Evolutionary conservation across 1,140 invertebrate species (phyloP).

Genomic region (Heliothis subflexa): DNA sequence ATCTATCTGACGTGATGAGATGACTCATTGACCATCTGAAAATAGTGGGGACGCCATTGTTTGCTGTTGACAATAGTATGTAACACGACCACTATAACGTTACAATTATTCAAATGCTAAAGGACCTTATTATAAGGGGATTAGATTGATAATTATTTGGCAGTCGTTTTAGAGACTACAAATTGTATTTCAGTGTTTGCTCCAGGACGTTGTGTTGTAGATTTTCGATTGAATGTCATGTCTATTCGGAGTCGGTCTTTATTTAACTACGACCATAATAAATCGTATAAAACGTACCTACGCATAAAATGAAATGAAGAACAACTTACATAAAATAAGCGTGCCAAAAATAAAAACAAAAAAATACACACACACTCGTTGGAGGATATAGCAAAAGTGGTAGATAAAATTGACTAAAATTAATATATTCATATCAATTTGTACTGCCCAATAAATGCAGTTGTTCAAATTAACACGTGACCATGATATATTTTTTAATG

Average conservation of each 20-base stretch:
- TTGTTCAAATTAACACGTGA: background rate
- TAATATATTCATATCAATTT: background rate
- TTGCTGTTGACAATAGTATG: slow-evolving; percentile 46
- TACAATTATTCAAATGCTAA: background rate
- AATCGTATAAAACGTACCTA: background rate
- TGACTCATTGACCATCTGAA: slow-evolving; percentile 58
- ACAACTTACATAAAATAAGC: background rate
- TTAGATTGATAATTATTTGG: slow-evolving; percentile 18
- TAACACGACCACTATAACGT: background rate
- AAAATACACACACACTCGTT: background rate
- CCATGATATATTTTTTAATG: background rate
- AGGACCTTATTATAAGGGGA: slow-evolving; percentile 7
- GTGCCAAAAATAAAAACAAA: background rate
- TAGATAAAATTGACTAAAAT: background rate
- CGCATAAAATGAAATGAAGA: background rate
- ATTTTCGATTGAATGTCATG: slow-evolving; percentile 35
- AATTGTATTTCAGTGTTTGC: background rate
- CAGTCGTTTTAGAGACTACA: background rate
- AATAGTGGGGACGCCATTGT: slow-evolving; percentile 56
- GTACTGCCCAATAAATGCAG: background rate
- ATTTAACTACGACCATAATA: background rate
- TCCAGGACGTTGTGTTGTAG: background rate
- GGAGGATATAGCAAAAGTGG: background rate
- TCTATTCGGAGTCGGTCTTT: slow-evolving; percentile 18
- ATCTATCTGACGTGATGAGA: slow-evolving; percentile 52